Conservation (phyloP, 2,888 invertebrate genomes). For the Ceramica pisi region DNA sequence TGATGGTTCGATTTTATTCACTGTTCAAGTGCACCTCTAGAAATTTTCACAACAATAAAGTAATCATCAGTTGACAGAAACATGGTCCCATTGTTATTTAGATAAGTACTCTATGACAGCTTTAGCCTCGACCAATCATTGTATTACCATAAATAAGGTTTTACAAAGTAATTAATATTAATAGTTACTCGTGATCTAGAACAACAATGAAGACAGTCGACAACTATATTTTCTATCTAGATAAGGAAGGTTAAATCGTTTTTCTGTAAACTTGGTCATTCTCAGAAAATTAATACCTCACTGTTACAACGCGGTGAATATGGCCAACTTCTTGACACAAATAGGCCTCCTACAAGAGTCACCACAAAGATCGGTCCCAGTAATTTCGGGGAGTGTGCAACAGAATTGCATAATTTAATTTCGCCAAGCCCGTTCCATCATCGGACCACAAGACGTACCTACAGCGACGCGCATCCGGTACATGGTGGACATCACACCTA, state of each 20-base stretch:
- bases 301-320: not conserved
- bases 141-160: not conserved
- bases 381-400: too few relatives aligned
- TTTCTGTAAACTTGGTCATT: not conserved
- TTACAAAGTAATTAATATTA: conserved; percentile 29
- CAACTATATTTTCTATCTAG: conserved; percentile 5
- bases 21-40: not conserved
- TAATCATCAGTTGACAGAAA: conserved; percentile 29
- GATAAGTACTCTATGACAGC: not conserved
- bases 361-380: too few relatives aligned
- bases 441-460: too few relatives aligned
- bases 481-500: too few relatives aligned
- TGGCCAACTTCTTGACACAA: not conserved
- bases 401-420: too few relatives aligned
- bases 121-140: conserved; percentile 32
- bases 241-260: not conserved
- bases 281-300: not conserved
- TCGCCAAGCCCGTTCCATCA: too few relatives aligned
- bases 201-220: conserved; percentile 25
- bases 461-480: too few relatives aligned
- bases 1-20: not conserved
- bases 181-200: conserved; percentile 24
- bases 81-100: conserved; percentile 28
- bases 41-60: not conserved
- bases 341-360: too few relatives aligned